Base-by-base conservation (phyloP, 2,113 vertebrate genomes). In the Rana temporaria region DNA sequence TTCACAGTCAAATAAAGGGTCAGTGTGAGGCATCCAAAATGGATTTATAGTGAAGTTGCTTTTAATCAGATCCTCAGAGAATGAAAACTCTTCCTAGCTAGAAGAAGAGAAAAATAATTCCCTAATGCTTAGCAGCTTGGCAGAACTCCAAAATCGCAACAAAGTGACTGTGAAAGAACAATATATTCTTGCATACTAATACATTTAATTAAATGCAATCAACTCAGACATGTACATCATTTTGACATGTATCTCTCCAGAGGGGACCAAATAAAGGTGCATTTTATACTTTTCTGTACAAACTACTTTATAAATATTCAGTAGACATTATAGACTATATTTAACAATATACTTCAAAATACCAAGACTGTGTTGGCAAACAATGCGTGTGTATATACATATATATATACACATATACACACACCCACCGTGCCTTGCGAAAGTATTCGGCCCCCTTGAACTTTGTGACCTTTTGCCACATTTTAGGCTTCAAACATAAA, bases 61-160 rank as follows among this genome's bases (percentile, higher is more conserved):
- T 90, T 86, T 42, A 83, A 87, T 87, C 87, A 85, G 83, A 84
- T 87, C 87, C 85, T 86, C 34, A 57, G 82, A 85, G 76, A 79
- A 85, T 85, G 80, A 87, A 86, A 90, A 76, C 86, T 73, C 80
- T 86, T 84, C 85, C n/a, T 79, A 86, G 87, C 86, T 87, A 84
- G 82, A 84, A 87, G 88, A 86, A 84, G 78, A 84, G 0, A 0
- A 66, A 75, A 83, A 75, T 30, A 56, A 76, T 38, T 76, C 81
- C 81, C 72, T 59, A 42, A 68, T 0, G 0, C 56, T 77, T 80
- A 86, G n/a, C 5, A 73, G 59, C 84, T 76, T 85, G 87, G 88
- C 80, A 0, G 42, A 34, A 20, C 79, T 82, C 84, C 85, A 90
- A 81, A 81, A 71, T 62, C 67, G 5, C 75, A 81, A 81, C 86